These are phyloP conservation scores for Tridacna gigas DNA, from an alignment of 2,888 invertebrate species.

Conservation along the genomic window DNA sequence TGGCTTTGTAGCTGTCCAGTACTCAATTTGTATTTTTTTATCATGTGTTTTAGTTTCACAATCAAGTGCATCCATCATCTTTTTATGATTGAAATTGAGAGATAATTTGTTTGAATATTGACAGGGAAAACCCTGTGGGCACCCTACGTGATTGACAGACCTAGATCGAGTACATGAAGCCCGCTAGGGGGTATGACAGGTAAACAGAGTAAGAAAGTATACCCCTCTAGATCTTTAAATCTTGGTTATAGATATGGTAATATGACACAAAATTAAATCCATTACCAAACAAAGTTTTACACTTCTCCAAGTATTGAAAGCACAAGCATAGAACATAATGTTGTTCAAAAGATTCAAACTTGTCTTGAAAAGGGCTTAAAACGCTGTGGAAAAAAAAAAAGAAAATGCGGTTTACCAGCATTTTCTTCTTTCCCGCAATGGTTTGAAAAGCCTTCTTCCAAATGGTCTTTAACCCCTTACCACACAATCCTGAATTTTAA, in stretches of 20 bases:
- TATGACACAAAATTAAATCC: conserved; percentile 31
- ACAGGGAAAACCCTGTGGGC: conserved; percentile 3
- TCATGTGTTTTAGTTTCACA: no score
- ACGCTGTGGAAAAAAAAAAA: no score
- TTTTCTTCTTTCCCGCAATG: no score
- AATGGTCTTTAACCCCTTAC: no score
- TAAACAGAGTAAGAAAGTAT: conserved; percentile 34
- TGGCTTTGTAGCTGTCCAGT: no score
- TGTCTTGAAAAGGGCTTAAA: no score
- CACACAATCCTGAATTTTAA: no score
- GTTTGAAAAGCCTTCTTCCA: no score
- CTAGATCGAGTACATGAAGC: conserved; percentile 18
- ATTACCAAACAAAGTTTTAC: conserved; percentile 3
- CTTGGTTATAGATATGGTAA: conserved; percentile 37
- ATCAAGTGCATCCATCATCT: neutral
- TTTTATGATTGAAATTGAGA: conserved; percentile 11
- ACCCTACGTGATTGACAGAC: neutral
- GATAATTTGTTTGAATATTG: conserved; percentile 18
- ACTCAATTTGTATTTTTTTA: no score
- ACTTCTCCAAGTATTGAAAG: neutral
- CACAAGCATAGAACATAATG: no score
- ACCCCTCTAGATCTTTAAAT: conserved; percentile 18
- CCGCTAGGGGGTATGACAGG: conserved; percentile 40
- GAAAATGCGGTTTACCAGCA: no score
- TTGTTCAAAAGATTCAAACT: no score